Conservation (phyloP, 2,888 invertebrate species). For the Abrostola triplasia region DNA sequence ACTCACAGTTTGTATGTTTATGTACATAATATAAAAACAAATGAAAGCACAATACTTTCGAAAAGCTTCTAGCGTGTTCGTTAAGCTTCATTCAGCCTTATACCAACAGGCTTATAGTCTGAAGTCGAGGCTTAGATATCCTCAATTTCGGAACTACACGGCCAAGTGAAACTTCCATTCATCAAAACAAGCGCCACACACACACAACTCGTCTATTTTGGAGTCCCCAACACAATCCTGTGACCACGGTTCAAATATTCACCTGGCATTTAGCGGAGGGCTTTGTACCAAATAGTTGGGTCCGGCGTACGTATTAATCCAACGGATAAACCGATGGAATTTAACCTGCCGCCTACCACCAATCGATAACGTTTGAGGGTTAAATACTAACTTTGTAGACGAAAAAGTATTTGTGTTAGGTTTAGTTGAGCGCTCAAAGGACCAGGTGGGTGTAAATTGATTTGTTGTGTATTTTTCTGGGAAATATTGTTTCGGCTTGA, state of each 20-base stretch:
- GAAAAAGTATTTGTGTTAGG: conserved; percentile 35
- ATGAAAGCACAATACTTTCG: too few relatives aligned
- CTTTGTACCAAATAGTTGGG: conserved; percentile 62
- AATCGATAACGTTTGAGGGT: conserved; percentile 45
- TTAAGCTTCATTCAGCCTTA: neutral
- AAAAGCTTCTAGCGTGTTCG: neutral
- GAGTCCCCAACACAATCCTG: conserved; percentile 17
- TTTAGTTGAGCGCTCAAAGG: conserved; percentile 11
- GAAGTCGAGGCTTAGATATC: neutral
- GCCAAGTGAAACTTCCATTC: conserved; percentile 7
- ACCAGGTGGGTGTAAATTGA: conserved; percentile 15
- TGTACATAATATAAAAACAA: too few relatives aligned
- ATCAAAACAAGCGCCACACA: conserved; percentile 2
- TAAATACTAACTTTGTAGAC: conserved; percentile 43
- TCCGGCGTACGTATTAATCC: conserved; percentile 51
- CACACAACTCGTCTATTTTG: conserved; percentile 15
- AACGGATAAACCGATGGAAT: conserved; percentile 57
- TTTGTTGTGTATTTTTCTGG: neutral
- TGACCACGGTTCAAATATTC: conserved; percentile 54
- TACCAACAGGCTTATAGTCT: neutral
- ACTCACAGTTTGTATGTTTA: too few relatives aligned
- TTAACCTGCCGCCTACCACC: conserved; percentile 34
- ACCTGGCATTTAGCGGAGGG: conserved; percentile 53
- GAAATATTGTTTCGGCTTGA: neutral
- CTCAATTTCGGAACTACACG: neutral